Evolutionary conservation across 2,888 invertebrate genomes (phyloP).

Genomic region (Tetragnatha montana): DNA sequence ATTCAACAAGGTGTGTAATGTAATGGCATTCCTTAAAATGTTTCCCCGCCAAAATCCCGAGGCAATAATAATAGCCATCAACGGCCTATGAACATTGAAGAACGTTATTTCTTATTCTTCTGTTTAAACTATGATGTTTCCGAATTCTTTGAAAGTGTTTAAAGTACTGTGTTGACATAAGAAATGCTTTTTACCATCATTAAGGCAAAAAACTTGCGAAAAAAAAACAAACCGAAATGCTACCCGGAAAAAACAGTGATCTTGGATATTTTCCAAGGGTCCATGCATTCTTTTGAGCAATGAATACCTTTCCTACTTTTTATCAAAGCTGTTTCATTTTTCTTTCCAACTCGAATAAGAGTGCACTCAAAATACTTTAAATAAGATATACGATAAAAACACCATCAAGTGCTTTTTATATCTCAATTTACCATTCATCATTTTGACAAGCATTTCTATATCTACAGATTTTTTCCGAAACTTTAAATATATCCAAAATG

Average conservation of each 20-base stretch:
- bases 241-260: background rate
- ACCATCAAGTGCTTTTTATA: background rate
- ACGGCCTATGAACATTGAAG: background rate
- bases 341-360: background rate
- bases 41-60: background rate
- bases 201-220: background rate
- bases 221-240: background rate
- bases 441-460: background rate
- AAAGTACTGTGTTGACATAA: background rate
- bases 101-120: background rate
- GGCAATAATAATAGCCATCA: background rate
- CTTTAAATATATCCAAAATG: background rate
- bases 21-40: background rate
- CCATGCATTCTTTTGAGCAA: slow-evolving; percentile 2
- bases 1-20: background rate
- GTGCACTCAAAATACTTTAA: background rate
- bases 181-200: slow-evolving; percentile 9
- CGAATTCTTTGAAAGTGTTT: slow-evolving; percentile 1
- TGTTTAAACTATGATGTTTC: background rate
- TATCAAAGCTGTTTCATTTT: background rate
- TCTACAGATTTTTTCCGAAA: background rate
- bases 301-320: slow-evolving; percentile 14
- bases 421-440: background rate
- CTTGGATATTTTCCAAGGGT: slow-evolving; percentile 13
- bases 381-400: background rate